Percentiles rank a stretch among this genome's conserved stretches.
phyloP scores from a whole-genome alignment of 1,140 invertebrate species.

The Trypoxylus dichotomus region DNA sequence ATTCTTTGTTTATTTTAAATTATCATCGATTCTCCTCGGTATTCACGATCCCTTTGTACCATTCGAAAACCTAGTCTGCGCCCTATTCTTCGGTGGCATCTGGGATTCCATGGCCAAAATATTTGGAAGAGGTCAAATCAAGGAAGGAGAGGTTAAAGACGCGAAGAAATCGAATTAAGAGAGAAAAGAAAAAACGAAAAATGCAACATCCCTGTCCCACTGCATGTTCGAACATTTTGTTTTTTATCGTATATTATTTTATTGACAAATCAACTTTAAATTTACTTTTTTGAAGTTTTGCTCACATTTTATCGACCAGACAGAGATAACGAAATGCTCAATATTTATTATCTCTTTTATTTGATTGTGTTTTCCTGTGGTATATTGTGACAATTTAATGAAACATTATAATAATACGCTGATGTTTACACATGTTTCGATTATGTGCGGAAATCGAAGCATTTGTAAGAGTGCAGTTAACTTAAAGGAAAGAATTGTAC shows the following conservation, averaged over 20 bases:
- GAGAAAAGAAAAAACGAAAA: slow-evolving; percentile 59
- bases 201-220: not conserved
- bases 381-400: not conserved
- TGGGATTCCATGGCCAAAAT: slow-evolving; percentile 93
- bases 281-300: not conserved
- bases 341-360: not conserved
- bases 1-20: slow-evolving; percentile 99
- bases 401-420: not conserved
- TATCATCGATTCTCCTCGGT: slow-evolving; percentile 93
- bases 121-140: slow-evolving; percentile 74
- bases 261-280: not conserved
- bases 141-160: slow-evolving; percentile 76
- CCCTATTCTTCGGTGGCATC: slow-evolving; percentile 95
- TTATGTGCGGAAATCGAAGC: slow-evolving; percentile 20
- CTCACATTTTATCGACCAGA: not conserved
- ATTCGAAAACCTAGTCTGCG: slow-evolving; percentile 97
- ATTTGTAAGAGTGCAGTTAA: not conserved
- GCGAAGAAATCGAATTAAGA: slow-evolving; percentile 77
- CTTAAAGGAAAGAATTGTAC: not conserved
- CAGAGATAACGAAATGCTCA: not conserved
- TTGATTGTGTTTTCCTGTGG: not conserved
- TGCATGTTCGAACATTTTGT: not conserved
- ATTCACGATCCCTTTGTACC: slow-evolving; percentile 98
- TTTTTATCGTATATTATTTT: not conserved
- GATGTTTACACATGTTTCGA: not conserved